Evolutionary conservation across 2,797 vertebrate genomes (phyloP), one percentile per base, ranked within the genome.

Genomic region (Anguilla megastoma): DNA sequence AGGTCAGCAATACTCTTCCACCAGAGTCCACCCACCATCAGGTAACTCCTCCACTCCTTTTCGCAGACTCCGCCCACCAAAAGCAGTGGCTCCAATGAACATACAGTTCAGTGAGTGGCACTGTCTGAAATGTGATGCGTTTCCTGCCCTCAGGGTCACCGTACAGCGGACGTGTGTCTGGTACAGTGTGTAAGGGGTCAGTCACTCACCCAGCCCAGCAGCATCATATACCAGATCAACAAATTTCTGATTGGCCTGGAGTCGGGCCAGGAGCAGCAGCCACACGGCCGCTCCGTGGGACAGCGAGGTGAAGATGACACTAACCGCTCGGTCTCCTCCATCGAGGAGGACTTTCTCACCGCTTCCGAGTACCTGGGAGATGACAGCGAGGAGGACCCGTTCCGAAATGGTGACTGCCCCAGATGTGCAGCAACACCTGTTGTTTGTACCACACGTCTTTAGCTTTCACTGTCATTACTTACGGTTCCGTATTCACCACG

Each of bases 311-410:
- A 99, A 85, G 98, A 99, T 80, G 98, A 99, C 93, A 99, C 98
- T 1, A 99, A 98, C 92, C 98, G 97, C 90, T 99, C 98, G 0
- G 96, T 98, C 88, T 99, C 98, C 0, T 99, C 98, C 84, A 98
- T 99, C 79, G 99, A 99, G 86, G 99, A 99, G 90, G 99, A 99
- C 94, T 99, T 99, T 92, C 96, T 98, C 83, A 99, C 98, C 0
- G 98, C 99, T 1, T 99, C 98, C 0, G 98, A 99, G 92, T 97
- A 99, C 92, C 93, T 99, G 0, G 98, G 97, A 86, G 98, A 99
- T 41, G 98, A 99, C 90, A 98, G 97, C 0, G 98, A 99, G 88
- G 95, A 96, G 21, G 98, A 98, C 41, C 96, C 96, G 84, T 94
- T 92, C 79, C 97, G 94, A 95, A 96, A 96, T 3, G 98, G 99